phyloP scores from a whole-genome alignment of 2,113 vertebrate genomes.

The Ondatra zibethicus region DNA sequence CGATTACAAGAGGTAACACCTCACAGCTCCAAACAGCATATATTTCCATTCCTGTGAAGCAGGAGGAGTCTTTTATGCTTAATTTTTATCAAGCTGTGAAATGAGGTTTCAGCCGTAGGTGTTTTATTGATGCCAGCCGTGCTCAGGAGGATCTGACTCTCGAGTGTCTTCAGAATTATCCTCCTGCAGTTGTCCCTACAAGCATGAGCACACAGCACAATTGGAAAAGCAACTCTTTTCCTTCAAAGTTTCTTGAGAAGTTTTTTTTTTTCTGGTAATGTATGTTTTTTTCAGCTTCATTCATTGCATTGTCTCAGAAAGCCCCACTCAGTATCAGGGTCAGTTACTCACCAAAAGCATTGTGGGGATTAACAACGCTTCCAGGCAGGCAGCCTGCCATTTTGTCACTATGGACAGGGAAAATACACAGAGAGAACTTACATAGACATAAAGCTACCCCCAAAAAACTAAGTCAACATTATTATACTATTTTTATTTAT shows the following conservation, averaged over 20 bases:
- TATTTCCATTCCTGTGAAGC: conserved; percentile 16
- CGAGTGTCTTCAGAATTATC: conserved; percentile 13
- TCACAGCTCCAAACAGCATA: conserved; percentile 29
- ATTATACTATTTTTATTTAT: not conserved
- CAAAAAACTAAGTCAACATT: not conserved
- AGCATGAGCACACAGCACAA: not conserved
- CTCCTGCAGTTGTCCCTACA: not conserved
- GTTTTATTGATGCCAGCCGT: conserved; percentile 13
- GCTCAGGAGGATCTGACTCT: conserved; percentile 27
- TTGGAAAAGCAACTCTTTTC: conserved; percentile 14
- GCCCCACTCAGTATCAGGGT: not conserved
- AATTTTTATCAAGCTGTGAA: conserved; percentile 72
- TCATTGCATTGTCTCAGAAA: conserved; percentile 40
- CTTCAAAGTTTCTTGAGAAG: not conserved
- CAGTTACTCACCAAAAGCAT: not conserved
- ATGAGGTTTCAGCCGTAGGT: conserved; percentile 45
- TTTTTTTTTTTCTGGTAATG: not conserved
- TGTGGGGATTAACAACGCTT: not conserved
- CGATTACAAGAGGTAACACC: conserved; percentile 23
- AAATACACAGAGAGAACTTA: not conserved
- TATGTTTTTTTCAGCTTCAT: not conserved
- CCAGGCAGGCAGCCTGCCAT: not conserved
- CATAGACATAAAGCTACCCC: not conserved
- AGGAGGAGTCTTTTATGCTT: conserved; percentile 62
- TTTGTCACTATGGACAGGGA: not conserved